Evolutionary conservation across 92 coral and sea anemone species (phyloP), one percentile per base, ranked within the genome.

Genomic region (Galaxea fascicularis): DNA sequence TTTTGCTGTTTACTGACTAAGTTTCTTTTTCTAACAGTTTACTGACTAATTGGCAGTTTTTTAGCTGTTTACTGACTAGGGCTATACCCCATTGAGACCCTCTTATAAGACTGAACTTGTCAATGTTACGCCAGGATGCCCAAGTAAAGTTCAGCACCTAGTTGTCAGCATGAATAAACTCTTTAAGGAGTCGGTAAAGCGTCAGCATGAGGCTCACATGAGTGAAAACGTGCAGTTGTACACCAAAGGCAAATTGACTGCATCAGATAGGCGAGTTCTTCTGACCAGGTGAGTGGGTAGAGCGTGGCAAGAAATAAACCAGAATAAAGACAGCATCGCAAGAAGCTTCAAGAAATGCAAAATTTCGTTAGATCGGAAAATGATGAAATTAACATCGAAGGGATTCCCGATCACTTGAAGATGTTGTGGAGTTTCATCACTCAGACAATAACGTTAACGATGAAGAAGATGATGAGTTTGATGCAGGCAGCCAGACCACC

Each of bases 321-420:
- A 30, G 67, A 80, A 30, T 31, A 80, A 80, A 68, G 85, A 68
- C 18, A 11, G 44, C 63, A 69, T 66, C 16, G 25, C 35, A 51
- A 47, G 85, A 53, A 67, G 77, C 51, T 80, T 80, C 18, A 80
- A 80, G 85, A 80, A 80, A 68, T 80, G 85, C 54, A 21, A 69
- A 13, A 44, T 78, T 21, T 62, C 59, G 25, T 30, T 60, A 8
- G 18, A 53, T 10, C 3, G 45, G 82, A 84, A 46, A 54, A 73
- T 53, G 72, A 74, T 71, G 64, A 84, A 8, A 58, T 74, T 30
- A 35, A 71, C 84, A 18, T 58, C 27, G 3, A 53, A 15, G 59
- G 59, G 18, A 53, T 53, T 53, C 59, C 59, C 16, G 59, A 53
- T 53, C 17, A 53, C 59, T 58, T 58, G 64, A 58, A 58, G 64